Evolutionary conservation across 2,888 invertebrate species (phyloP), one percentile per base, ranked within the genome.

Genomic region (Cremastinae sp.): DNA sequence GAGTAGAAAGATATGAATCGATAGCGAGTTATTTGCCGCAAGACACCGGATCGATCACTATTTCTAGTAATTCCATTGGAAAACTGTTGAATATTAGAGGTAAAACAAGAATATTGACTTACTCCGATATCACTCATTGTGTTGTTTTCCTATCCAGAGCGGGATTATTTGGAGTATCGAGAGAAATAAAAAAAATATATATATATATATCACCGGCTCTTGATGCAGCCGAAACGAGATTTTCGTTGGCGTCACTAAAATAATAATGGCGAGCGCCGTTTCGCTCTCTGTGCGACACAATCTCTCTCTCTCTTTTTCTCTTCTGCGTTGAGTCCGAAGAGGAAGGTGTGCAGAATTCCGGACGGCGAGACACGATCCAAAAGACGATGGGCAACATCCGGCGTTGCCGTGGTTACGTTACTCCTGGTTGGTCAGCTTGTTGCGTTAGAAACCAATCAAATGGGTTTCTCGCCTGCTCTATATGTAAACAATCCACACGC

Each of bases 121-220:
- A 87, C 87, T 85, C 87, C 87, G 45, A 85, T 84, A 61, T 87
- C 87, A 75, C 87, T 87, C 87, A 87, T 87, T 78, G 18, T 83
- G 65, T 64, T 49, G 51, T 37, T 73, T 68, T 49, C 45, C 20
- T 37, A 28, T 58, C 55, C 59, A 43, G 22, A 71, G 64, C 39
- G 45, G 53, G 39, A 53, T 53, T 43, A 47, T 41, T 71, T 58
- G 43, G 43, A 73, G 61, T 61, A 35, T 8, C 53, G 49, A 65
- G 10, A 41, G 59, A 47, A 76, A 35, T 41, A 75, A 35, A 35
- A 49, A 66, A 74, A 66, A 70, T 64, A 55, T 53, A 64, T 22
- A 22, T 53, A 4, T 53, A n/a, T 49, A 53, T 71, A 69, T 64
- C 16, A 71, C 71, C 64, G 68, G 58, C 47, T 64, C 45, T 59